Conservation (phyloP, 2,797 vertebrate genomes). For the Gymnocypris eckloni region DNA sequence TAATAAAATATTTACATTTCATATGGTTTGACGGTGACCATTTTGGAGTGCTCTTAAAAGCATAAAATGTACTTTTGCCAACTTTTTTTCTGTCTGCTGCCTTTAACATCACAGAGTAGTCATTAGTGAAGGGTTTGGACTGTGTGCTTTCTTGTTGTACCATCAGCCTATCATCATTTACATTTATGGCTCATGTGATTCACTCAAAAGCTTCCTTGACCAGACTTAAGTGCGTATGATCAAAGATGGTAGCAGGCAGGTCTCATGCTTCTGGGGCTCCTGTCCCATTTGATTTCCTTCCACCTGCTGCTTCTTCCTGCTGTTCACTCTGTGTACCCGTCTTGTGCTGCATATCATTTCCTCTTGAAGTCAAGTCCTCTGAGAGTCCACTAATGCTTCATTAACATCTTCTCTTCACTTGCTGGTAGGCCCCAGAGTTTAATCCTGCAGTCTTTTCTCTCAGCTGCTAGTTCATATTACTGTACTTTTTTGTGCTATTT, state of each 20-base stretch:
- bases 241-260: not conserved
- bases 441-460: conserved; percentile 7
- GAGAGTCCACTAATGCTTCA: conserved; percentile 8
- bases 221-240: not conserved
- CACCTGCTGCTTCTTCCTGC: conserved; percentile 6
- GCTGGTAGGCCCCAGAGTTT: not conserved
- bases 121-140: not conserved
- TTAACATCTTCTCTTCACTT: conserved; percentile 29
- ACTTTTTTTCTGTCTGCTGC: not conserved
- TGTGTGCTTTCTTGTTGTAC: not conserved
- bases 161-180: not conserved
- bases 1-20: not conserved
- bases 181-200: conserved; percentile 3
- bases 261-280: not conserved
- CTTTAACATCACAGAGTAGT: not conserved
- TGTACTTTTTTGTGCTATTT: not conserved
- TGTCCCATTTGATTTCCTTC: conserved; percentile 33
- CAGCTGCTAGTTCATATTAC: not conserved
- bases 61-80: not conserved
- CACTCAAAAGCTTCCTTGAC: not conserved
- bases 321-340: not conserved
- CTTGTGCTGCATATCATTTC: not conserved
- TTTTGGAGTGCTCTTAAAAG: not conserved
- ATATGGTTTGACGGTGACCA: not conserved
- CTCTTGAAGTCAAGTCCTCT: conserved; percentile 24